A percentile compares a stretch with the other conserved stretches of the same genome.
phyloP scores from a whole-genome alignment of 1,140 invertebrate genomes.

The Augochlora pura region DNA sequence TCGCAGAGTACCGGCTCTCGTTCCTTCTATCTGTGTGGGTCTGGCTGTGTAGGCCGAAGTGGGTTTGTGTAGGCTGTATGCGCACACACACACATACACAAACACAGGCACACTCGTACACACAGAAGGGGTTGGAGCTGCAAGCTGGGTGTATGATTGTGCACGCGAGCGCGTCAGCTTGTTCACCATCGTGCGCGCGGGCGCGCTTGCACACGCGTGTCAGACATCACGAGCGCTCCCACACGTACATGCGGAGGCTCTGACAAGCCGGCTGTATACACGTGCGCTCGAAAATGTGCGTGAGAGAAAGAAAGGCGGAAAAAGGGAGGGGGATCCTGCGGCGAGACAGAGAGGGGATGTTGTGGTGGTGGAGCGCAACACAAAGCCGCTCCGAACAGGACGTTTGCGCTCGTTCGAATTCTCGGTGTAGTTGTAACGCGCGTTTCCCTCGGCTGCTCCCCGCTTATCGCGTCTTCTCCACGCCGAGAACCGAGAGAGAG shows the following conservation, averaged over 20 bases:
- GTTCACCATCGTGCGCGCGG: neutral
- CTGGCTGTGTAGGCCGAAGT: too few species aligned
- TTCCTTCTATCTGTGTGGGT: neutral
- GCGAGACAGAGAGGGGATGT: neutral
- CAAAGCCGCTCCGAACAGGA: neutral
- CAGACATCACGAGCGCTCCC: neutral
- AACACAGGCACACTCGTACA: too few species aligned
- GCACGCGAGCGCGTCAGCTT: neutral
- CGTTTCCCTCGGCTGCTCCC: slow-evolving; percentile 27
- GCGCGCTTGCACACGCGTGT: neutral
- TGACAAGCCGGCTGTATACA: slow-evolving; percentile 21
- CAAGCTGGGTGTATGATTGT: neutral
- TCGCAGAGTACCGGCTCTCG: neutral
- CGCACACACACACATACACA: neutral
- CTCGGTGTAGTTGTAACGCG: neutral
- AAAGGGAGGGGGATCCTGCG: neutral
- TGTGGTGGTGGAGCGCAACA: neutral
- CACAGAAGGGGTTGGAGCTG: neutral
- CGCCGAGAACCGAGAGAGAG: slow-evolving; percentile 14
- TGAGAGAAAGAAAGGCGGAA: slow-evolving; percentile 30
- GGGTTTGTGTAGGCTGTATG: too few species aligned
- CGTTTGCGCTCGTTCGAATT: neutral
- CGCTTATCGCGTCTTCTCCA: slow-evolving; percentile 33
- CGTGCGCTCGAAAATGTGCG: slow-evolving; percentile 27
- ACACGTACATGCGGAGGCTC: neutral